Conservation (phyloP, 2,888 invertebrate species). For the Cactoblastis cactorum region DNA sequence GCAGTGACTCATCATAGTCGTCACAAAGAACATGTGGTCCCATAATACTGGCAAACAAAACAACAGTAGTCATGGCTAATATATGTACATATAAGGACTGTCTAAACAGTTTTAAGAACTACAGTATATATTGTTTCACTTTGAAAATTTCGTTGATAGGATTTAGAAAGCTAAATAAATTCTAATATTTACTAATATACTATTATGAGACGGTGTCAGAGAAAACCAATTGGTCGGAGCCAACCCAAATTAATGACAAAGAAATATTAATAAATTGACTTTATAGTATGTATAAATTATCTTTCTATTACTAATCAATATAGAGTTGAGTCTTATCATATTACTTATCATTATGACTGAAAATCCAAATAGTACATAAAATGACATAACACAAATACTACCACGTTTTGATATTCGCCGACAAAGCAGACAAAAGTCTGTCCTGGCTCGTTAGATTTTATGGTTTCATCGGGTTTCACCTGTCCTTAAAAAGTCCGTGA, state of each 20-base stretch:
- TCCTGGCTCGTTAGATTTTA: slow-evolving; percentile 8
- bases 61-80: not conserved
- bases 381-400: not conserved
- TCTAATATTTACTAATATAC: too few relatives aligned
- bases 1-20: not conserved
- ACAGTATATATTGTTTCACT: not conserved
- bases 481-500: not conserved
- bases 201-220: too few relatives aligned
- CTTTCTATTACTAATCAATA: too few relatives aligned
- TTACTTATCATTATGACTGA: not conserved
- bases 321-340: too few relatives aligned
- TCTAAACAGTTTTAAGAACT: not conserved
- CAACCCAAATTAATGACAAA: too few relatives aligned
- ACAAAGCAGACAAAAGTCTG: not conserved
- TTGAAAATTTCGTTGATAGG: too few relatives aligned
- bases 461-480: not conserved
- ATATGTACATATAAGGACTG: not conserved
- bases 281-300: too few relatives aligned
- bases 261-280: too few relatives aligned
- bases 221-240: too few relatives aligned
- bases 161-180: too few relatives aligned
- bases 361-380: not conserved
- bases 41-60: not conserved
- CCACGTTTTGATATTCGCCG: not conserved
- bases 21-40: not conserved